These are phyloP conservation scores for Siphamia tubifer DNA, from an alignment of 2,113 vertebrate species.

Conservation along the genomic window DNA sequence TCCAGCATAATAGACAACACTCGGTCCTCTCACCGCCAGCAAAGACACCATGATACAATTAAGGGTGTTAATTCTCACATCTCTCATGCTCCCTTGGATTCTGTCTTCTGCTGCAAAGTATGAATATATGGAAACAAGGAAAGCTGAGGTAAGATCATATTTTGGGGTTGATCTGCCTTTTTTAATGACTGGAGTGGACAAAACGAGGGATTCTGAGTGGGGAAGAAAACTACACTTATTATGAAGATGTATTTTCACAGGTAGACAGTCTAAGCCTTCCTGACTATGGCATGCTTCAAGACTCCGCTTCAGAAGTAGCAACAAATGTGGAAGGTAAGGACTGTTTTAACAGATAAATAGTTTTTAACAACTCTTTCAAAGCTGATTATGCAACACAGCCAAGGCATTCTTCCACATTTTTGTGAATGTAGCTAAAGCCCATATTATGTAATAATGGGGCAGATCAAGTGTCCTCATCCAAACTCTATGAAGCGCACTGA, in stretches of 20 bases:
- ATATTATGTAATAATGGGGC: conserved; percentile 47
- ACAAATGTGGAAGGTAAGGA: conserved; percentile 40
- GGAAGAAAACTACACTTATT: neutral
- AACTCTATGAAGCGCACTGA: neutral
- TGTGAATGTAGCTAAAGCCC: conserved; percentile 38
- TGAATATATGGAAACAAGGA: conserved; percentile 50
- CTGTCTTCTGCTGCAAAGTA: conserved; percentile 66
- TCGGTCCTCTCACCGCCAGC: conserved; percentile 48
- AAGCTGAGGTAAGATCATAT: conserved; percentile 49
- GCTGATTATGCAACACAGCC: conserved; percentile 41
- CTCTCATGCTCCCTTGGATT: conserved; percentile 77
- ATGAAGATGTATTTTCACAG: conserved; percentile 45
- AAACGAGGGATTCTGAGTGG: neutral
- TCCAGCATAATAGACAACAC: conserved; percentile 52
- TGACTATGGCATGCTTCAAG: conserved; percentile 30
- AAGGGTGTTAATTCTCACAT: conserved; percentile 74
- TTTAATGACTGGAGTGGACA: neutral
- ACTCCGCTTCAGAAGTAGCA: conserved; percentile 3
- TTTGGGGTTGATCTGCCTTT: neutral
- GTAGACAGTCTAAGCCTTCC: conserved; percentile 4
- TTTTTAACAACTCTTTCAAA: conserved; percentile 27
- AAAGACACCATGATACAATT: conserved; percentile 80
- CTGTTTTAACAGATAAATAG: conserved; percentile 13
- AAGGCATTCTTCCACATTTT: conserved; percentile 41
- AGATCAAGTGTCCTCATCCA: conserved; percentile 39